These are phyloP conservation scores for Protaetia brevitarsis DNA, from an alignment of 1,140 invertebrate genomes.

Conservation along the genomic window DNA sequence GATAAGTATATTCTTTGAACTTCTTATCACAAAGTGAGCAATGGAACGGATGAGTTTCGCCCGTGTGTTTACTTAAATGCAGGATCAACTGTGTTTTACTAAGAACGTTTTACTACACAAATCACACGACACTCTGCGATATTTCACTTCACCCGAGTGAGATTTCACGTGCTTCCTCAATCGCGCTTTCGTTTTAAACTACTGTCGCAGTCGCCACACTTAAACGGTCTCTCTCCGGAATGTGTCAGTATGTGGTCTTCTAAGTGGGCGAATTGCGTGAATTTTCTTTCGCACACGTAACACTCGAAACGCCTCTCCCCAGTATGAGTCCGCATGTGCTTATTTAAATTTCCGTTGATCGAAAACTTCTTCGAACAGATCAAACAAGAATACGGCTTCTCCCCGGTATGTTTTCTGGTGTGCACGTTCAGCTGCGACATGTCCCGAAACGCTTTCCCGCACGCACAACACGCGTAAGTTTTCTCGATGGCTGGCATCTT, in stretches of 20 bases:
- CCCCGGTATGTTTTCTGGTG: conserved; percentile 62
- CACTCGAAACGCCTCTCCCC: conserved; percentile 42
- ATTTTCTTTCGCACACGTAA: conserved; percentile 39
- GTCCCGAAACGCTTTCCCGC: conserved; percentile 38
- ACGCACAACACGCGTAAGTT: conserved; percentile 37
- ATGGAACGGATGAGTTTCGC: conserved; percentile 32
- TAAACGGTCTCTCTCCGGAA: conserved; percentile 39
- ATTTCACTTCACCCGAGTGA: conserved; percentile 30
- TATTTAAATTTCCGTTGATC: conserved; percentile 43
- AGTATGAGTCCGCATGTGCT: conserved; percentile 43
- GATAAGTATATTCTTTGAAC: conserved; percentile 34
- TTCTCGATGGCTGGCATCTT: conserved; percentile 24
- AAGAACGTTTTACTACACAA: conserved; percentile 36
- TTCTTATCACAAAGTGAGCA: conserved; percentile 38
- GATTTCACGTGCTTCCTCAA: conserved; percentile 39
- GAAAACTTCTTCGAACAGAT: conserved; percentile 67
- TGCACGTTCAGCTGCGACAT: conserved; percentile 43
- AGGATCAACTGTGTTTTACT: conserved; percentile 34
- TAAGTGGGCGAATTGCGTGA: conserved; percentile 42
- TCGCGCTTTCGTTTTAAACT: conserved; percentile 40
- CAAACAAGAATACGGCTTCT: conserved; percentile 76
- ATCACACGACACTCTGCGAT: conserved; percentile 34
- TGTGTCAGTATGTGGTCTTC: conserved; percentile 44
- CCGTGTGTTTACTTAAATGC: conserved; percentile 36
- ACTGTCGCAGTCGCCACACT: conserved; percentile 38